phyloP scores from a whole-genome alignment of 2,113 vertebrate genomes.

The Ariopsis seemanni region DNA sequence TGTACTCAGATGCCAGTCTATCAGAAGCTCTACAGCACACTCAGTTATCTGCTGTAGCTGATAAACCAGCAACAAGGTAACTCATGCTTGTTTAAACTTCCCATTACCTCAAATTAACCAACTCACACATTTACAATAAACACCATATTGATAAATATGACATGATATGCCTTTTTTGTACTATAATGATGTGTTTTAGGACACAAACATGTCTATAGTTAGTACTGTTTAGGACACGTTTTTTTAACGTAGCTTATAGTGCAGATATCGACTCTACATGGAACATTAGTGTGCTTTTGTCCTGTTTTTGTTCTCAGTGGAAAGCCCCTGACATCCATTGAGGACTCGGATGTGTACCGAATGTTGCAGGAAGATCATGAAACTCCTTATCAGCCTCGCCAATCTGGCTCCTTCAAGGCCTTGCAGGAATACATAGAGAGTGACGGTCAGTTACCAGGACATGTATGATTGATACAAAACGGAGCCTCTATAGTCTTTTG shows the following conservation, averaged over 20 bases:
- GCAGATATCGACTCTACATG: background rate
- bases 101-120: background rate
- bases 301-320: constrained; percentile 70
- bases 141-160: background rate
- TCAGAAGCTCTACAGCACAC: constrained; percentile 48
- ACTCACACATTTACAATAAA: constrained; percentile 2
- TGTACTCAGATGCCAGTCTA: constrained; percentile 51
- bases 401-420: constrained; percentile 94
- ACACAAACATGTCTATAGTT: constrained; percentile 2
- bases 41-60: constrained; percentile 49
- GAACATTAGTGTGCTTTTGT: background rate
- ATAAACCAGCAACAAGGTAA: constrained; percentile 50
- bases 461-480: background rate
- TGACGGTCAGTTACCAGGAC: constrained; percentile 77
- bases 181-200: background rate
- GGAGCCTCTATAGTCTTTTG: background rate
- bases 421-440: constrained; percentile 93
- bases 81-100: constrained; percentile 13
- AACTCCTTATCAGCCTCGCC: constrained; percentile 80
- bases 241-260: background rate
- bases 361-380: constrained; percentile 86
- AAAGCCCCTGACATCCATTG: constrained; percentile 71
- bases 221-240: background rate
- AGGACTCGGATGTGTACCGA: constrained; percentile 92
- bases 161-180: background rate